Evolutionary conservation across 37 sponge, comb jelly and placozoan species (phyloP), one percentile per base, ranked within the genome.

Genomic region (Tethya wilhelma): DNA sequence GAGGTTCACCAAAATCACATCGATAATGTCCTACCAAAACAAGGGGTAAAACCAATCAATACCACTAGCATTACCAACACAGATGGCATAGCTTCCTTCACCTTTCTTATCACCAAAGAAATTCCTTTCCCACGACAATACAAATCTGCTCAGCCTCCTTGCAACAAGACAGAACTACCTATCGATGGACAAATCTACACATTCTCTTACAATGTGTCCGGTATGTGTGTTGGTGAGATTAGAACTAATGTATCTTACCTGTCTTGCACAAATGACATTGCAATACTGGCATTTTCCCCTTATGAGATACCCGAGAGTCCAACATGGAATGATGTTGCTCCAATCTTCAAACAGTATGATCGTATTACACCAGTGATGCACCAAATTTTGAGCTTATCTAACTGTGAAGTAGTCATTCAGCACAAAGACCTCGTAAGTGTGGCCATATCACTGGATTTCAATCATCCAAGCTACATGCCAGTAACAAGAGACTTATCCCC

Each of bases 381-480:
- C 3, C 56, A n/a, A 17, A 84, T 92, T 6, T 43, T 92, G 12
- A 45, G 79, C 31, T 32, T 92, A 22, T 59, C 78, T 39, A 39
- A 74, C 29, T 92, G 79, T 66, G 37, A 31, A 1, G 71, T 71
- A 55, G 85, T 87, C 1, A 79, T 63, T 5, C n/a, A 43, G 25
- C n/a, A n/a, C n/a, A n/a, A n/a, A n/a, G n/a, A n/a, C n/a, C n/a
- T n/a, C n/a, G n/a, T n/a, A n/a, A n/a, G n/a, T n/a, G n/a, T n/a
- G n/a, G n/a, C n/a, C n/a, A n/a, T n/a, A n/a, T n/a, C n/a, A n/a
- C 38, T 77, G 37, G 72, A 75, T 43, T 8, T 78, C 23, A 62
- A 82, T 36, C 56, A 83, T 44, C 81, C 93, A 19, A 44, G 71
- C 44, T 84, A 88, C 74, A 92, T 92, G 93, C 93, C 93, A 33